These are phyloP conservation scores for Tachuris rubrigastra DNA, from an alignment of 2,113 vertebrate genomes.

Conservation along the genomic window DNA sequence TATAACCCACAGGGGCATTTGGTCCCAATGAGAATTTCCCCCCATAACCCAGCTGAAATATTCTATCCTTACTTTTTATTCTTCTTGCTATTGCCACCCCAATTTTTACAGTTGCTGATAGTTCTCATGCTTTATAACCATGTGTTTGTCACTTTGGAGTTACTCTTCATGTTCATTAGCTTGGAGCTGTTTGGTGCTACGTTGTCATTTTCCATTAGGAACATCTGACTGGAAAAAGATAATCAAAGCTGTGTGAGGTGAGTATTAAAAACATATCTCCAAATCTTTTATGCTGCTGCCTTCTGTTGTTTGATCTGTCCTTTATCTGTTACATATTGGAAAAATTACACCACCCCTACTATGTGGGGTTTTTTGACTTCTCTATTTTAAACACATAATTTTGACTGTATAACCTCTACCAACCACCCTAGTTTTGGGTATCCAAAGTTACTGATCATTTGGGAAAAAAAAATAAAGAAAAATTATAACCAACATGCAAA, in stretches of 20 bases:
- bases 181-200: background rate
- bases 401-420: background rate
- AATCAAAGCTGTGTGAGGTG: background rate
- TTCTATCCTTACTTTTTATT: background rate
- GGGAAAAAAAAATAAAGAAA: background rate
- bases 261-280: background rate
- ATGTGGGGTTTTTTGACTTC: background rate
- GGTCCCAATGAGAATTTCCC: background rate
- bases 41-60: background rate
- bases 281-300: background rate
- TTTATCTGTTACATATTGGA: background rate
- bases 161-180: background rate
- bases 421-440: background rate
- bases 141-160: background rate
- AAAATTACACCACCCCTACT: background rate
- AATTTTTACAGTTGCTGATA: background rate
- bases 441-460: background rate
- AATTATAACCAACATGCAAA: rapidly evolving
- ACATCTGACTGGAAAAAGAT: background rate
- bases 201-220: background rate
- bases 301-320: background rate
- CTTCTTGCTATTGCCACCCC: background rate
- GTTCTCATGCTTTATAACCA: background rate
- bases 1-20: background rate
- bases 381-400: background rate